These are phyloP conservation scores for Cyclophora punctaria DNA, from an alignment of 2,888 invertebrate species.

Conservation along the genomic window DNA sequence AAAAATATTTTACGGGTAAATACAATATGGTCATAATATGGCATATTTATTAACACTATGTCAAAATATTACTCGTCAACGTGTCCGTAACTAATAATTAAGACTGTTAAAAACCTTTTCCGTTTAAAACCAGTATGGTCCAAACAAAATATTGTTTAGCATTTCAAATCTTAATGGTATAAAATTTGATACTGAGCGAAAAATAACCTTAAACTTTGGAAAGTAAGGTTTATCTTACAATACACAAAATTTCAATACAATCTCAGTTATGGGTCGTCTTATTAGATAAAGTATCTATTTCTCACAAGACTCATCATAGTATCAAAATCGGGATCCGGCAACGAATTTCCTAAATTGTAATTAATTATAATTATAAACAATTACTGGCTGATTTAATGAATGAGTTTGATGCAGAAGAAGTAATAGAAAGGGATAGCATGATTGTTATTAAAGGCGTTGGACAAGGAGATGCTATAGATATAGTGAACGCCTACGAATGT, in stretches of 20 bases:
- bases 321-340: constrained; percentile 50
- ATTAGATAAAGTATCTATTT: constrained; percentile 59
- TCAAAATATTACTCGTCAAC: constrained; percentile 44
- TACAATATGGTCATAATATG: too few relatives aligned
- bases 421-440: constrained; percentile 41
- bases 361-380: constrained; percentile 71
- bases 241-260: too few relatives aligned
- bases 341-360: constrained; percentile 53
- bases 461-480: constrained; percentile 46
- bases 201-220: too few relatives aligned
- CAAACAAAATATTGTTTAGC: constrained; percentile 49
- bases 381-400: constrained; percentile 64
- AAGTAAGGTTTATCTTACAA: too few relatives aligned
- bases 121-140: constrained; percentile 59
- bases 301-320: constrained; percentile 49
- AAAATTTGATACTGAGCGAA: too few relatives aligned
- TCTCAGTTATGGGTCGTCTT: constrained; percentile 13
- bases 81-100: constrained; percentile 60
- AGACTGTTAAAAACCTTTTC: constrained; percentile 62
- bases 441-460: constrained; percentile 28
- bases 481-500: constrained; percentile 62
- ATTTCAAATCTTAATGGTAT: constrained; percentile 5
- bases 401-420: constrained; percentile 45
- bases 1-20: too few relatives aligned
- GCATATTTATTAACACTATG: constrained; percentile 45